These are phyloP conservation scores for Alviniconcha marisindica DNA, from an alignment of 1,140 invertebrate species.

Conservation along the genomic window DNA sequence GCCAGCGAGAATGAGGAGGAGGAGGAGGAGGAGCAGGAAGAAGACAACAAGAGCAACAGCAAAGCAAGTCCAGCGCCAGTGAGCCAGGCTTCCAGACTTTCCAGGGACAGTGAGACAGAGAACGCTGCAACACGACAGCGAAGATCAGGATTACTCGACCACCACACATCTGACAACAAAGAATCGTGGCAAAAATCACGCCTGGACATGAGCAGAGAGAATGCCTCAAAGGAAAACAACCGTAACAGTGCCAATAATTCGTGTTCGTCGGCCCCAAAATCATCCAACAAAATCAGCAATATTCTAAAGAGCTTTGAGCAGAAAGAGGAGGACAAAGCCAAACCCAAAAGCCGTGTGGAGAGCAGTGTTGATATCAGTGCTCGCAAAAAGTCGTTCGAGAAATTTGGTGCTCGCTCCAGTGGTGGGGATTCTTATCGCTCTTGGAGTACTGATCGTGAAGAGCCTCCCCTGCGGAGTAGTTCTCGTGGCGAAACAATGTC, in stretches of 20 bases:
- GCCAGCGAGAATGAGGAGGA: conserved; percentile 41
- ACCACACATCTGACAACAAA: not conserved
- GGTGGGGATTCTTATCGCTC: conserved; percentile 21
- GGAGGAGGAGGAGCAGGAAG: conserved; percentile 22
- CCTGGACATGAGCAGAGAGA: not conserved
- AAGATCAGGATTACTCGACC: not conserved
- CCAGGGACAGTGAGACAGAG: not conserved
- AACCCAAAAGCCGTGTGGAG: conserved; percentile 5
- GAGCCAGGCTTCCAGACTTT: not conserved
- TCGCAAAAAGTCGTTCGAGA: conserved; percentile 39
- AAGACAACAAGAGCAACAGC: conserved; percentile 41
- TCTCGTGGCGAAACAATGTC: not conserved
- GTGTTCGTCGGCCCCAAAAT: not conserved
- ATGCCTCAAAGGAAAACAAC: conserved; percentile 25
- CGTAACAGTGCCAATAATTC: conserved; percentile 38
- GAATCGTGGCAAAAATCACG: not conserved
- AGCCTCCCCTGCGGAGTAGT: not conserved
- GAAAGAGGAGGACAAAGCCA: conserved; percentile 52
- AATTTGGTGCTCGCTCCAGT: not conserved
- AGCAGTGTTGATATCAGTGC: conserved; percentile 38
- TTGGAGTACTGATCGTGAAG: conserved; percentile 21
- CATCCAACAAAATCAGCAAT: conserved; percentile 50
- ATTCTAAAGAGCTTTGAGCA: conserved; percentile 62
- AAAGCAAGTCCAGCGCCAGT: not conserved
- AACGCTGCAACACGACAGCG: not conserved